phyloP scores from a whole-genome alignment of 2,888 invertebrate genomes.

The Xestia c-nigrum region DNA sequence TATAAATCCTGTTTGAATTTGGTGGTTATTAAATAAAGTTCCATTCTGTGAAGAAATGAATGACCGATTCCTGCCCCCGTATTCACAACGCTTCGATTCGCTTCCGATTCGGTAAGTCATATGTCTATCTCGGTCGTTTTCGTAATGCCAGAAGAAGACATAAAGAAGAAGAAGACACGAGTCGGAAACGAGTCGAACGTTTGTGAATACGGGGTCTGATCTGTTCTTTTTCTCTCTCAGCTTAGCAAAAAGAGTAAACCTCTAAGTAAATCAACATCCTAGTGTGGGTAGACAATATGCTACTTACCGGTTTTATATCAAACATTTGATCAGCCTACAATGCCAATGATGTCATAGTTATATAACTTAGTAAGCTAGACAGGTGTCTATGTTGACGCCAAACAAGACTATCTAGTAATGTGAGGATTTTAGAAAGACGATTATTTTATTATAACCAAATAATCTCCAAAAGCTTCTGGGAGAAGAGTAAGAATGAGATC shows the following conservation, averaged over 20 bases:
- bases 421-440: background rate
- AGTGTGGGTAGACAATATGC: background rate
- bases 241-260: background rate
- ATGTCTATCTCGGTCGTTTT: too few relatives aligned
- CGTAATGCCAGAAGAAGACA: too few relatives aligned
- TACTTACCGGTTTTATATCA: constrained; percentile 9
- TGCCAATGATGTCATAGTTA: constrained; percentile 38
- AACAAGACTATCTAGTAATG: background rate
- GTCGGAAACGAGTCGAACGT: too few relatives aligned
- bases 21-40: background rate
- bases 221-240: background rate
- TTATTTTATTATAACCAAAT: background rate
- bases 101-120: too few relatives aligned
- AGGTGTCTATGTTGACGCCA: background rate
- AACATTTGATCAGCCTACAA: constrained; percentile 13
- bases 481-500: background rate
- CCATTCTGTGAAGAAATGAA: background rate
- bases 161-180: too few relatives aligned
- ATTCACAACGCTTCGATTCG: too few relatives aligned
- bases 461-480: background rate
- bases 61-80: background rate
- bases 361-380: constrained; percentile 18
- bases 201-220: too few relatives aligned
- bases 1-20: background rate
- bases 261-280: background rate